Conservation (phyloP, 2,888 invertebrate species). For the Thymelicus lineola region DNA sequence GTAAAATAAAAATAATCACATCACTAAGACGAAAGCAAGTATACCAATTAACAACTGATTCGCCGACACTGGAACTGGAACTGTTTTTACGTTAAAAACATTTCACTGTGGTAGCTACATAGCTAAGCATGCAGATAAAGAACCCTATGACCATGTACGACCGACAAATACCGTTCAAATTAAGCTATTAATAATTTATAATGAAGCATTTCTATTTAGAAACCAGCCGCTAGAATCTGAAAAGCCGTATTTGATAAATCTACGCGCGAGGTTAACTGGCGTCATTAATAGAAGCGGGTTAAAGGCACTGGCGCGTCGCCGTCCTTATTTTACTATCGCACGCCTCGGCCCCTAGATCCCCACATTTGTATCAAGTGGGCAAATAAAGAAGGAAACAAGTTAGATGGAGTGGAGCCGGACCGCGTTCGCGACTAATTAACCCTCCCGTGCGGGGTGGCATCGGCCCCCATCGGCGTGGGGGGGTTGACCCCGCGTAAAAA, state of each 20-base stretch:
- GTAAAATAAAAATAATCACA: no score
- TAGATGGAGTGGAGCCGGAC: constrained; percentile 81
- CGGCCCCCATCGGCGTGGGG: constrained; percentile 51
- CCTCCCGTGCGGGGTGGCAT: constrained; percentile 57
- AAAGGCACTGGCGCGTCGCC: constrained; percentile 36
- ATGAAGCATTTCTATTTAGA: no score
- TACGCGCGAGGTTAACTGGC: constrained; percentile 26
- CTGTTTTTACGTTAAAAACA: no score
- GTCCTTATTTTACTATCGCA: constrained; percentile 47
- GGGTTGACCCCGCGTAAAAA: constrained; percentile 63
- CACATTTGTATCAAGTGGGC: constrained; percentile 82
- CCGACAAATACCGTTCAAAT: no score
- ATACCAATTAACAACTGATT: no score
- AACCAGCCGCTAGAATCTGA: no score
- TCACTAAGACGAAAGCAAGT: no score
- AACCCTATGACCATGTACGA: no score
- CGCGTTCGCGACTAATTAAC: constrained; percentile 84
- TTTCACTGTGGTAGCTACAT: no score
- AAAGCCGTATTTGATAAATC: constrained; percentile 18
- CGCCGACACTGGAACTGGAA: no score
- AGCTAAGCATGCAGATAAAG: no score
- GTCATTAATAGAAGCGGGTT: constrained; percentile 40
- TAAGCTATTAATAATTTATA: no score
- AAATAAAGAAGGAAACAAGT: constrained; percentile 84
- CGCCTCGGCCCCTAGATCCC: constrained; percentile 47